Evolutionary conservation across 2,888 invertebrate species (phyloP).

Genomic region (Agrochola lychnidis): DNA sequence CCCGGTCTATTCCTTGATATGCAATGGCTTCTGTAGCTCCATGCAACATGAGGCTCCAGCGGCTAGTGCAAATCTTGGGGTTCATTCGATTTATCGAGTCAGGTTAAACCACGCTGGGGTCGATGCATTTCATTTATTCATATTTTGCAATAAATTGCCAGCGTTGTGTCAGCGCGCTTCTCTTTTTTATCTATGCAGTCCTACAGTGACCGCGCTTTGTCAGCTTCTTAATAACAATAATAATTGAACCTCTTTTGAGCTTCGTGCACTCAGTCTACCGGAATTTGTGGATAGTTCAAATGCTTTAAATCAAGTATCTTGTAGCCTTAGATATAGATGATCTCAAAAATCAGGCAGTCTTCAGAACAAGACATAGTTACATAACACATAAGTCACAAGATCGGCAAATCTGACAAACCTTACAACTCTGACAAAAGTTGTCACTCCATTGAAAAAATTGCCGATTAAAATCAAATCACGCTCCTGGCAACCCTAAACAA

Average conservation of each 20-base stretch:
- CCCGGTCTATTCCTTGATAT: too few species aligned
- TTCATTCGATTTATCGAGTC: too few species aligned
- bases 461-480: neutral
- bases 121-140: too few species aligned
- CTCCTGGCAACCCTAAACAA: slow-evolving; percentile 36
- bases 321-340: neutral
- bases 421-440: neutral
- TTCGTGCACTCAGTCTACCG: neutral
- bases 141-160: too few species aligned
- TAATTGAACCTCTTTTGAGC: neutral
- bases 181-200: too few species aligned
- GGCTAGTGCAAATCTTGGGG: too few species aligned
- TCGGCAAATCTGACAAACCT: neutral
- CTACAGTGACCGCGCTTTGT: too few species aligned
- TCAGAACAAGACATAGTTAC: neutral
- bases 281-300: neutral
- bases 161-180: too few species aligned
- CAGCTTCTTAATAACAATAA: neutral
- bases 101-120: too few species aligned
- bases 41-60: too few species aligned
- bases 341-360: neutral
- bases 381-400: neutral
- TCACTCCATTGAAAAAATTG: neutral
- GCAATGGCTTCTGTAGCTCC: too few species aligned
- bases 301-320: neutral